Percentiles rank a stretch among this genome's conserved stretches.
These are phyloP conservation scores for Colletes collaris DNA, from an alignment of 2,888 invertebrate genomes.

Conservation along the genomic window DNA sequence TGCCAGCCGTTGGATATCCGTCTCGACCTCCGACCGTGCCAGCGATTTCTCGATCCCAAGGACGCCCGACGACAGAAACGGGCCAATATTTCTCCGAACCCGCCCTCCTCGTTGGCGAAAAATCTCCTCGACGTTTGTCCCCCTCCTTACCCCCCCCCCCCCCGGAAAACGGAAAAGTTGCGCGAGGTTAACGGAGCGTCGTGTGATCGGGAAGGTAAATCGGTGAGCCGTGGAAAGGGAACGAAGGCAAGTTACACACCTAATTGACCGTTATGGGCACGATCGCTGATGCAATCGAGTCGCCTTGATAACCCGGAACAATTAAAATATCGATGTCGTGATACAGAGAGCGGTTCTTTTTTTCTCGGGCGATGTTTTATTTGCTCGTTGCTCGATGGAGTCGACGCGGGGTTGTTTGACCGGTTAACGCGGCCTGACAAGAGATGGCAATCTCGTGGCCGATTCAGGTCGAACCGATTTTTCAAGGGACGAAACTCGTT, in stretches of 20 bases:
- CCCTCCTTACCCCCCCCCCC: too few relatives aligned
- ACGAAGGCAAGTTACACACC: constrained; percentile 39
- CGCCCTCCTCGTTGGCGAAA: not conserved
- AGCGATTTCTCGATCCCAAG: constrained; percentile 19
- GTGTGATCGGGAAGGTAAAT: constrained; percentile 6
- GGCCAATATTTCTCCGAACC: not conserved
- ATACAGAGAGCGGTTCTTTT: constrained; percentile 23
- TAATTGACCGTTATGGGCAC: constrained; percentile 47
- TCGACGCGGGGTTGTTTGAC: constrained; percentile 14
- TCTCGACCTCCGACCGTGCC: constrained; percentile 1
- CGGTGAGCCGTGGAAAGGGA: constrained; percentile 17
- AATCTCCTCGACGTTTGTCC: too few relatives aligned
- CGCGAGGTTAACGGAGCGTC: constrained; percentile 20
- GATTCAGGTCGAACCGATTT: too few relatives aligned
- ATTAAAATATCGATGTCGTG: constrained; percentile 52
- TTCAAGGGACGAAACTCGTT: too few relatives aligned
- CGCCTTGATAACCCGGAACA: constrained; percentile 44
- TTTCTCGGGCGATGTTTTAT: constrained; percentile 31
- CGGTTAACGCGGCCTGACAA: constrained; percentile 19
- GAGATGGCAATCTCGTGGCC: too few relatives aligned
- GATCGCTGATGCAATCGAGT: constrained; percentile 42
- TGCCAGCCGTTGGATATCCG: constrained; percentile 50
- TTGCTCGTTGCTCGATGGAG: constrained; percentile 1
- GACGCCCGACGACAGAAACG: not conserved
- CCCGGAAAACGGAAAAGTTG: constrained; percentile 8